Evolutionary conservation across 1,140 invertebrate genomes (phyloP).

Genomic region (Bombus pyrosoma): DNA sequence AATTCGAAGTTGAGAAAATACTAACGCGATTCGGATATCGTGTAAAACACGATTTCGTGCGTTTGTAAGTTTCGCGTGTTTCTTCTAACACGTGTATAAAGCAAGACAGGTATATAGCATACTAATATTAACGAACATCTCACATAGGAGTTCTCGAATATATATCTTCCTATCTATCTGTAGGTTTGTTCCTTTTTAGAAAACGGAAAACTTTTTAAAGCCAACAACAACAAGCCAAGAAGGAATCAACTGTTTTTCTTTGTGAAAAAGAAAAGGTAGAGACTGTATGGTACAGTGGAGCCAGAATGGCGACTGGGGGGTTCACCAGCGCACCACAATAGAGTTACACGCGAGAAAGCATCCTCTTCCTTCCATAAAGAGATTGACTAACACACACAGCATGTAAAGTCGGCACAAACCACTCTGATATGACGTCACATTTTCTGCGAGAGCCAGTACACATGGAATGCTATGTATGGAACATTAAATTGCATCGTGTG

Average conservation of each 20-base stretch:
- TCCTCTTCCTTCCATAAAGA: constrained; percentile 51
- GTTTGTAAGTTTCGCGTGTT: too few species aligned
- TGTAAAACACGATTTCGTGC: too few species aligned
- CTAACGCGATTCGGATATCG: too few species aligned
- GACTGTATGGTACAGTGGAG: neutral
- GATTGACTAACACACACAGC: constrained; percentile 42
- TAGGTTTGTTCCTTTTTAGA: too few species aligned
- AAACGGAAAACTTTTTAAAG: too few species aligned
- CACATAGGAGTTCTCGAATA: too few species aligned
- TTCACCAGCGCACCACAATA: constrained; percentile 39
- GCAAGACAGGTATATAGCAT: too few species aligned
- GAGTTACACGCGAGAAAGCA: constrained; percentile 51
- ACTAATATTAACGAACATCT: too few species aligned
- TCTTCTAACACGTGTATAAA: too few species aligned
- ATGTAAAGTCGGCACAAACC: neutral
- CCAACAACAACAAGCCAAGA: neutral
- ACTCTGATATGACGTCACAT: constrained; percentile 44
- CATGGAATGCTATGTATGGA: constrained; percentile 17
- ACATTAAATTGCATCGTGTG: constrained; percentile 26
- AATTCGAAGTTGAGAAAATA: too few species aligned
- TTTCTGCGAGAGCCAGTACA: constrained; percentile 8
- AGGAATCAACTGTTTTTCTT: neutral
- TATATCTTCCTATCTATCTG: neutral
- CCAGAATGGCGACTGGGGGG: neutral
- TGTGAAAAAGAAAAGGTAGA: constrained; percentile 4